Percentiles rank a stretch among this genome's conserved stretches.
These are phyloP conservation scores for Callaeas wilsoni DNA, from an alignment of 2,113 vertebrate genomes.

Conservation along the genomic window DNA sequence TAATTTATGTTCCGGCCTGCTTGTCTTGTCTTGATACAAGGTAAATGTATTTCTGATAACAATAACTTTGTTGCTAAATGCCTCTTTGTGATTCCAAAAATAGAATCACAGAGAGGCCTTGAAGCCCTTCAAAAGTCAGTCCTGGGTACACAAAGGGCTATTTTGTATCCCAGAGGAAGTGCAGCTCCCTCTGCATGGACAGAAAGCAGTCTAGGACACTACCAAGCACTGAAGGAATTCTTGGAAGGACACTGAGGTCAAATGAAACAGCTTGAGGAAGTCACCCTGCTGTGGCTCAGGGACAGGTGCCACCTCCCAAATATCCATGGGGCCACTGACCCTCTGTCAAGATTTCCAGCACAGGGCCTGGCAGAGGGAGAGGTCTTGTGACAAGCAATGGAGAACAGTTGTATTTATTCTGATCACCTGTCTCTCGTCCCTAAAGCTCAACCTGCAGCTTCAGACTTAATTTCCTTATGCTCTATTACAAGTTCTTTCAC, in stretches of 20 bases:
- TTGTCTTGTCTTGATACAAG: background rate
- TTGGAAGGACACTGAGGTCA: background rate
- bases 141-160: background rate
- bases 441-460: background rate
- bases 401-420: background rate
- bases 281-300: background rate
- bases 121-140: background rate
- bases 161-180: background rate
- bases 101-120: background rate
- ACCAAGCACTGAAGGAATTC: background rate
- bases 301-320: background rate
- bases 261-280: background rate
- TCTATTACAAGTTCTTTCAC: background rate
- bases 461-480: background rate
- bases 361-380: background rate
- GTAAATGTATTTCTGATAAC: background rate
- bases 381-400: background rate
- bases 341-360: background rate
- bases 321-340: rapidly evolving
- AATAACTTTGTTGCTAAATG: background rate
- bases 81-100: too few relatives aligned
- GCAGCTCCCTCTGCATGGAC: background rate
- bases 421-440: background rate
- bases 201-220: background rate
- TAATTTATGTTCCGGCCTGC: background rate